Conservation (phyloP, 2,113 vertebrate genomes). For the Coreoperca whiteheadi region DNA sequence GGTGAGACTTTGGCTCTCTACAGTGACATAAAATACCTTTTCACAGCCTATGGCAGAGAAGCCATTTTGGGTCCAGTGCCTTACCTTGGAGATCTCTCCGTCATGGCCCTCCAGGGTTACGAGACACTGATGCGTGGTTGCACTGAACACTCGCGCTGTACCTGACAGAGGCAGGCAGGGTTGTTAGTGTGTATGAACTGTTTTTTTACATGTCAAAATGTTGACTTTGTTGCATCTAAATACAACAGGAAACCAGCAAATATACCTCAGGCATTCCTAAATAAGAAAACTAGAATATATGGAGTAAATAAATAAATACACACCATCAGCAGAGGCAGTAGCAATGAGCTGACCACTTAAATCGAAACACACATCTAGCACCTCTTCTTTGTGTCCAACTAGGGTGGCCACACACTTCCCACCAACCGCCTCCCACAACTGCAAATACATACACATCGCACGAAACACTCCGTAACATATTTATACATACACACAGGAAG, state of each 20-base stretch:
- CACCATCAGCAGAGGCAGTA: constrained; percentile 93
- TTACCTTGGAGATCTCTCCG: constrained; percentile 95
- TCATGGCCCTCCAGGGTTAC: constrained; percentile 90
- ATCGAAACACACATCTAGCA: constrained; percentile 95
- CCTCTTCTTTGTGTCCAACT: constrained; percentile 89
- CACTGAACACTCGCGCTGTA: constrained; percentile 89
- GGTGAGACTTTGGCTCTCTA: not conserved
- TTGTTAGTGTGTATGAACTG: not conserved
- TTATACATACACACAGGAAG: not conserved
- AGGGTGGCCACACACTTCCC: constrained; percentile 89
- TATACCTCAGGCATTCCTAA: not conserved
- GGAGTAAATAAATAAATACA: not conserved
- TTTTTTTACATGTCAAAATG: not conserved
- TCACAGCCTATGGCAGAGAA: not conserved
- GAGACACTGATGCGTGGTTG: constrained; percentile 87
- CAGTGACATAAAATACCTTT: not conserved
- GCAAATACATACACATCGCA: constrained; percentile 44
- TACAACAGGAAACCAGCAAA: not conserved
- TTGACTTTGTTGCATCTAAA: not conserved
- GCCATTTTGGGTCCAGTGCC: constrained; percentile 6
- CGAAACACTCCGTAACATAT: not conserved
- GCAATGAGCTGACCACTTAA: constrained; percentile 91
- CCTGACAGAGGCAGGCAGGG: constrained; percentile 78
- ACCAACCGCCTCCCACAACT: constrained; percentile 91
- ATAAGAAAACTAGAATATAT: not conserved